phyloP scores from a whole-genome alignment of 2,797 vertebrate genomes.

The Spea hammondii region DNA sequence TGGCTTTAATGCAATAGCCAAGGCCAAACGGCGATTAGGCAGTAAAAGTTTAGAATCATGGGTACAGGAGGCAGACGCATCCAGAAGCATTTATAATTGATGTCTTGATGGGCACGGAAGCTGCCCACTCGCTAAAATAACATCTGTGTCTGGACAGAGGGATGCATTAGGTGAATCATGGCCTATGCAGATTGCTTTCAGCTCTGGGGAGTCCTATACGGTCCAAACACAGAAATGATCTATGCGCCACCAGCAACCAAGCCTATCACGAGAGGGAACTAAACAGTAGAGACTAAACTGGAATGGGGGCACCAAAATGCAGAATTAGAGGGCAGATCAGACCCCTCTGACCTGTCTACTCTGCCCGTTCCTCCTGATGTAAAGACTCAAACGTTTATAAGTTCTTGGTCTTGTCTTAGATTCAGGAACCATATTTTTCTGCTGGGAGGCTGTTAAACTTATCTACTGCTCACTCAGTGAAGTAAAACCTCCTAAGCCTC shows the following conservation, averaged over 20 bases:
- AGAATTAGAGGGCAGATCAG: neutral
- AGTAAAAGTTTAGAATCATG: conserved; percentile 6
- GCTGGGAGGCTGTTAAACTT: too few species aligned
- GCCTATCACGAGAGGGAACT: neutral
- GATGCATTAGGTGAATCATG: conserved; percentile 6
- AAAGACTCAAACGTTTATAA: too few species aligned
- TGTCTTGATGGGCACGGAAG: conserved; percentile 20
- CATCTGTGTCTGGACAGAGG: conserved; percentile 7
- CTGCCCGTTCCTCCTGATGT: too few species aligned
- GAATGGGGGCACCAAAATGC: neutral
- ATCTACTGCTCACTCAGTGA: neutral
- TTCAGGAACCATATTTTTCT: too few species aligned
- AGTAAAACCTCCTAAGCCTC: neutral
- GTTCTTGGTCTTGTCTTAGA: too few species aligned
- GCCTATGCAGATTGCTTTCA: conserved; percentile 10
- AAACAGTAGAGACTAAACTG: neutral
- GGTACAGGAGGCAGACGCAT: conserved; percentile 2
- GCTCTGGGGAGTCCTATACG: neutral
- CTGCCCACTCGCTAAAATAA: neutral
- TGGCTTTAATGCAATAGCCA: conserved; percentile 32
- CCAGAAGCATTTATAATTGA: conserved; percentile 26
- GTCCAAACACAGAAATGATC: neutral
- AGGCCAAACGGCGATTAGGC: conserved; percentile 19
- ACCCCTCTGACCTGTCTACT: too few species aligned
- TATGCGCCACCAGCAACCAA: neutral